Base-by-base conservation (phyloP, 2,113 vertebrate species). In the Loxodonta africana region DNA sequence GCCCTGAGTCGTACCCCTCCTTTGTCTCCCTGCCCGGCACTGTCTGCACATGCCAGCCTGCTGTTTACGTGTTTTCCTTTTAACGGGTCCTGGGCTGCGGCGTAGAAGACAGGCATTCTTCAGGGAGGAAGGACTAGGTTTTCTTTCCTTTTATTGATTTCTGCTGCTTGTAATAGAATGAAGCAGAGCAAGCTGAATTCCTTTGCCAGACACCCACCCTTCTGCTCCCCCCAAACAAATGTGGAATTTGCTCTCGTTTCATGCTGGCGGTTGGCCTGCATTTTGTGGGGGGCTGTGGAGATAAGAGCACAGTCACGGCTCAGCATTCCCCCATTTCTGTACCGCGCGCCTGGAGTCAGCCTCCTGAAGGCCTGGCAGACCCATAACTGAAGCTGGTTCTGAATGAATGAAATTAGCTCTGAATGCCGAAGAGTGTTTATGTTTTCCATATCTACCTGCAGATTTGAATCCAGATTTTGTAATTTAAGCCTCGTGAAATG, bases 91-190 rank as follows among this genome's bases (percentile, higher is more conserved):
- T 6, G 23, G 83, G 60, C 51, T 81, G 91, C 65, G 14, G 62
- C 28, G 0, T 33, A 53, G 86, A 28, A 18, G 82, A n/a, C 57
- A 44, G 82, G 41, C 51, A 2, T 51, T 23, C 77, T 33, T 83
- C 21, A 1, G 74, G 74, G 84, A 88, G 92, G 83, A 89, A 89
- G 81, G 87, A 76, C n/a, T 14, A 41, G 53, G 33, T 85, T 94
- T 96, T 44, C 78, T 94, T 96, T 44, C 78, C 60, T 93, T 84
- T 69, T 1, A 73, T 74, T 95, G 69, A 74, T n/a, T 82, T 85
- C 90, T 93, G 90, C 51, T 85, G 87, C 90, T 76, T 62, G 1
- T 81, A 4, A n/a, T 9, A 37, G 88, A 88, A 65, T 1, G 77
- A 80, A 53, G 37, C 41, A 18, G 85, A 78, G 88, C 76, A 88